Evolutionary conservation across 1,140 invertebrate species (phyloP).

Genomic region (Drosophila nigrodunni): DNA sequence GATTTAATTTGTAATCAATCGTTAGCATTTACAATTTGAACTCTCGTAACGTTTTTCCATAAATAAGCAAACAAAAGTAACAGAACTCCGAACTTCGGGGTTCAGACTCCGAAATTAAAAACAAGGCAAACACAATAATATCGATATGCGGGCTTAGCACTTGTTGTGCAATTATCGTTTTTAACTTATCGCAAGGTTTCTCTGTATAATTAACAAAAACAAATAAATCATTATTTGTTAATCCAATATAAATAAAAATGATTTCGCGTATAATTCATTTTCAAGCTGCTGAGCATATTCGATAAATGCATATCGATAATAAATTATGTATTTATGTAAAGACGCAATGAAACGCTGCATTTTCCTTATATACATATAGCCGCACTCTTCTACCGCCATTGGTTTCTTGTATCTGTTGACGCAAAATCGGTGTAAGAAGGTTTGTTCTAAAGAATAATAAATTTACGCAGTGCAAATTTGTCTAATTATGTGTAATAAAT

Average conservation of each 20-base stretch:
- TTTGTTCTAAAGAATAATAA: conserved; percentile 47
- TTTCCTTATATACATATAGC: conserved; percentile 37
- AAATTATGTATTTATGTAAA: conserved; percentile 5
- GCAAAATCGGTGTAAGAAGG: conserved; percentile 49
- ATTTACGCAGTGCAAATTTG: conserved; percentile 23
- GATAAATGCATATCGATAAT: conserved; percentile 3
- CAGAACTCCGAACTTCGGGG: too few species aligned
- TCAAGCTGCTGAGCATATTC: neutral
- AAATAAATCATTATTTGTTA: neutral
- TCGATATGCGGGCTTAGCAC: too few species aligned
- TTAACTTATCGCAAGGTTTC: too few species aligned
- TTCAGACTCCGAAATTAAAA: too few species aligned
- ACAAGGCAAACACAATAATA: too few species aligned
- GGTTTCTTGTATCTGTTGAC: conserved; percentile 62
- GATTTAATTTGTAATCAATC: too few species aligned
- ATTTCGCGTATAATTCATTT: neutral
- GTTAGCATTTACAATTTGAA: too few species aligned
- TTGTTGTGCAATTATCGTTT: too few species aligned
- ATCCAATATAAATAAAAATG: too few species aligned
- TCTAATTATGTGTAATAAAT: conserved; percentile 25
- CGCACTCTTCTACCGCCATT: conserved; percentile 64
- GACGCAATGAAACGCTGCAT: conserved; percentile 12
- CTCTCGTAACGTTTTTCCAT: too few species aligned
- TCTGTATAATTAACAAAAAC: too few species aligned
- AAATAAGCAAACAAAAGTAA: too few species aligned